Evolutionary conservation across 2,888 invertebrate species (phyloP).

Genomic region (Sinodicranocentrus sp.): DNA sequence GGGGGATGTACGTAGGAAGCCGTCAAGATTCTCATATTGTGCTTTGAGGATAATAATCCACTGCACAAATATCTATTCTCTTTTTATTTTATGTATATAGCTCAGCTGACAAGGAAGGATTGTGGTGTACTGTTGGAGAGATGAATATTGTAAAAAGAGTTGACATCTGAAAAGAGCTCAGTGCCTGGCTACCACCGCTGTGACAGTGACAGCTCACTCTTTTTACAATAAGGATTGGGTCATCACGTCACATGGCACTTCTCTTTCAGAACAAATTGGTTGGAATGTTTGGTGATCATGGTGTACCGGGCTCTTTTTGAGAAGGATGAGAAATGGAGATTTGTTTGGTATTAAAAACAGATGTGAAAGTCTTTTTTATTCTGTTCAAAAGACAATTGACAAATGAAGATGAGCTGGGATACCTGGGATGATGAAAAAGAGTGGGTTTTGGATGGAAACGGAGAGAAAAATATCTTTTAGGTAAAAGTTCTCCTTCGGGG

Average conservation of each 20-base stretch:
- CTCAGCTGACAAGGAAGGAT: background rate
- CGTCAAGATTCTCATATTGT: too few relatives aligned
- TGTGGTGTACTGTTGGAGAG: background rate
- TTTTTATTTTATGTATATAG: constrained; percentile 13
- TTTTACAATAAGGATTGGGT: constrained; percentile 46
- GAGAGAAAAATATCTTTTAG: too few relatives aligned
- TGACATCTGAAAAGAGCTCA: constrained; percentile 39
- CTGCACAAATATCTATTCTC: constrained; percentile 34
- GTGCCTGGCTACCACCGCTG: constrained; percentile 6
- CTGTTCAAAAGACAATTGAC: too few relatives aligned
- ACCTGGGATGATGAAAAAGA: too few relatives aligned
- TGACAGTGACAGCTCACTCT: constrained; percentile 63
- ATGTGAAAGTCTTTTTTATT: too few relatives aligned
- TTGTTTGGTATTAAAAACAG: too few relatives aligned
- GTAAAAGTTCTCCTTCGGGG: too few relatives aligned
- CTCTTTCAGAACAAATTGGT: background rate
- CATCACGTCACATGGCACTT: constrained; percentile 58
- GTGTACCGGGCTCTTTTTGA: background rate
- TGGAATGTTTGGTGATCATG: background rate
- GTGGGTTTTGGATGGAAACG: too few relatives aligned
- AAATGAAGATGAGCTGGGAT: too few relatives aligned
- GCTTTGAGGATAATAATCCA: constrained; percentile 29
- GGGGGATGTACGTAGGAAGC: background rate
- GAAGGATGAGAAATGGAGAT: background rate
- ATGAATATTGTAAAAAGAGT: background rate